Evolutionary conservation across 2,797 vertebrate species (phyloP), one percentile per base, ranked within the genome.

Genomic region (Eidolon dupreanum): DNA sequence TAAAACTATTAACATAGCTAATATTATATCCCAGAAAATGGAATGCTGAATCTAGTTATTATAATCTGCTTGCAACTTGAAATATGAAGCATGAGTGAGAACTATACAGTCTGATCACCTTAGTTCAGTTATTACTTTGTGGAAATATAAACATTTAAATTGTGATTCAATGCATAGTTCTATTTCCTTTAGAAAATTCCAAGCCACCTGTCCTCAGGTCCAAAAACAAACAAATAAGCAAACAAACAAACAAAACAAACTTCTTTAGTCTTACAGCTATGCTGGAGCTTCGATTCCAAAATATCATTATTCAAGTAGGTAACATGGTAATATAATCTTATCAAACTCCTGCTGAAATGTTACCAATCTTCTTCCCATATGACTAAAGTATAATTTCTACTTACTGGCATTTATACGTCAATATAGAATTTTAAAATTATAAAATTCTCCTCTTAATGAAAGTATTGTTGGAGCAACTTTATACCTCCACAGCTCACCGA

Each of bases 241-340:
- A 41, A 41, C 38, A 43, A 43, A 43, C 7, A 43, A 57, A 24
- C 31, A 20, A 61, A 41, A 2, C 22, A 71, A 71, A 46, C 13
- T 49, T 90, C 22, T 77, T 74, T 36, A 36, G 24, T 46, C 31
- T 82, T 51, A 7, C n/a, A 59, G 33, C 13, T 51, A 33, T 73
- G 33, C 38, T 43, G 17, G 46, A 55, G 28, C 55, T 96, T 75
- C 87, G 36, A 86, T 86, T 90, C 28, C 38, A 95, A 86, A 93
- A 43, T 68, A 77, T 43, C 19, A 38, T 49, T 87, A 13, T 90
- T 31, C 7, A 15, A n/a, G 12, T 38, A 61, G 55, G 24, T 22
- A 41, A 33, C 22, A 16, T 22, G 49, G 13, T 82, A 43, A 33
- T 8, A 65, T 22, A 12, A 68, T 53, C 4, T 17, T 74, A 94